Evolutionary conservation across 2,797 vertebrate genomes (phyloP).

Genomic region (Phoxinus dragarum): DNA sequence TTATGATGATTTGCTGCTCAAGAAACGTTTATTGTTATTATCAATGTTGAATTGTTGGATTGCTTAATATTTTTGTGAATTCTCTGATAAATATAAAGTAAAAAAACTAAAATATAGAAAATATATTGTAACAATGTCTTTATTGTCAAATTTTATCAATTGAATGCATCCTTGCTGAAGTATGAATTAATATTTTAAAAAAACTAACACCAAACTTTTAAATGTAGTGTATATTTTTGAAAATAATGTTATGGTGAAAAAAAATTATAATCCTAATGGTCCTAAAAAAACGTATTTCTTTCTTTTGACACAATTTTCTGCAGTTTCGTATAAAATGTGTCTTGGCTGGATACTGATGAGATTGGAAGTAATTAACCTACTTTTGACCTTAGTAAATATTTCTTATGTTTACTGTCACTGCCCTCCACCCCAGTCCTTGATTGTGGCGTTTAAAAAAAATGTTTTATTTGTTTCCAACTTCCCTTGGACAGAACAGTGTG

Average conservation of each 20-base stretch:
- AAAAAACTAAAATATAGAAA: no score
- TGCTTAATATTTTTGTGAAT: no score
- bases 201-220: not conserved
- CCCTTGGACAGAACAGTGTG: slow-evolving; percentile 53
- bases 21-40: no score
- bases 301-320: not conserved
- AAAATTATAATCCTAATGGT: not conserved
- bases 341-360: not conserved
- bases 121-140: no score
- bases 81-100: no score
- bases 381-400: slow-evolving; percentile 17
- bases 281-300: not conserved
- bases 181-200: not conserved
- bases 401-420: slow-evolving; percentile 1
- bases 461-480: slow-evolving; percentile 59
- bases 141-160: no score
- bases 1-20: no score
- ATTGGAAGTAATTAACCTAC: not conserved
- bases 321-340: not conserved
- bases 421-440: slow-evolving; percentile 10
- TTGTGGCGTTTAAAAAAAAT: not conserved
- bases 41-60: no score
- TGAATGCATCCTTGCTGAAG: not conserved
- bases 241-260: not conserved
- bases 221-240: not conserved